Percentiles rank a stretch among this genome's conserved stretches.
Conservation (phyloP, 2,888 invertebrate species). For the Spodoptera littoralis region DNA sequence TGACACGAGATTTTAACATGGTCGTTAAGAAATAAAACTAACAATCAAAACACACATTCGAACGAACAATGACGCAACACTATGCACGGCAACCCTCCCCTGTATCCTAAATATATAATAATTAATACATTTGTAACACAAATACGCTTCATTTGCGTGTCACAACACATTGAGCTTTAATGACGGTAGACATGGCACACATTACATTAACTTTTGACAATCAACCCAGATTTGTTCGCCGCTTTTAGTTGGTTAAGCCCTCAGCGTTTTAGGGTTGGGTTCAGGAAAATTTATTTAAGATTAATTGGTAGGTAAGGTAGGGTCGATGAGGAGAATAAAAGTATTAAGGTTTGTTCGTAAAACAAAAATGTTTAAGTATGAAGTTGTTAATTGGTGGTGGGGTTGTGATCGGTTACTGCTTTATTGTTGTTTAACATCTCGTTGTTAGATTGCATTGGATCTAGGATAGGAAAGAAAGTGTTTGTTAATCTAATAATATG, state of each 20-base stretch:
- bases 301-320: conserved; percentile 10
- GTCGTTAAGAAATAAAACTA: neutral
- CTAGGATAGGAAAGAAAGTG: no score
- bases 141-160: conserved; percentile 54
- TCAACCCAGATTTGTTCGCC: conserved; percentile 60
- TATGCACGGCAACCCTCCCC: conserved; percentile 8
- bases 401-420: no score
- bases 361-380: no score
- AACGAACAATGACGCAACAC: conserved; percentile 7
- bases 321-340: neutral
- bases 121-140: conserved; percentile 46
- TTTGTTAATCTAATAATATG: no score
- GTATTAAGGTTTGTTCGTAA: neutral
- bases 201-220: conserved; percentile 61
- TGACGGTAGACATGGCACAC: conserved; percentile 52
- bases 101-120: conserved; percentile 32
- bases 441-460: no score
- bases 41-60: neutral
- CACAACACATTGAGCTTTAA: conserved; percentile 50
- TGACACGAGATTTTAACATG: no score
- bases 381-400: no score
- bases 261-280: conserved; percentile 48
- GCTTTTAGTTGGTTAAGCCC: conserved; percentile 49
- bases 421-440: no score
- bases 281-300: conserved; percentile 23